Conservation (phyloP, 1,140 invertebrate genomes). For the Geopemphigus sp. region DNA sequence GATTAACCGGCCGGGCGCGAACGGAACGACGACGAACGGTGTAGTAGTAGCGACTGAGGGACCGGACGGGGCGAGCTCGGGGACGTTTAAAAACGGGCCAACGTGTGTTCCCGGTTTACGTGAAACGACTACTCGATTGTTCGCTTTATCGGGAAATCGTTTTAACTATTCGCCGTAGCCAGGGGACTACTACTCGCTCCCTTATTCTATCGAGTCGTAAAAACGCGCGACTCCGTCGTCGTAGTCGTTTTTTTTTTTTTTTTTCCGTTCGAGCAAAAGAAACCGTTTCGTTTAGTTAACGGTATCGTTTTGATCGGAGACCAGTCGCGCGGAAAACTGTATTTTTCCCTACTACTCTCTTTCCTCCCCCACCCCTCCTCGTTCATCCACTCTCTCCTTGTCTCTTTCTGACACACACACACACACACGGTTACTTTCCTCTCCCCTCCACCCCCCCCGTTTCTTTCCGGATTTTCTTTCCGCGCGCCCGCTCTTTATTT, state of each 20-base stretch:
- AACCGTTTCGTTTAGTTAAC: constrained; percentile 47
- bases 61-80: no score
- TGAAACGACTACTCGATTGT: constrained; percentile 45
- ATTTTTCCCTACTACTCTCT: constrained; percentile 29
- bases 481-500: constrained; percentile 18
- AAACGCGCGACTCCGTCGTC: no score
- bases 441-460: neutral
- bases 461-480: constrained; percentile 27
- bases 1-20: no score
- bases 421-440: no score
- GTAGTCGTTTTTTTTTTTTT: constrained; percentile 2
- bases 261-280: constrained; percentile 9
- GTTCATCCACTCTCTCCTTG: no score
- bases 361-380: neutral
- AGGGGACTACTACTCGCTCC: neutral
- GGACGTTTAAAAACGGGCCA: constrained; percentile 14
- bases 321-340: constrained; percentile 36
- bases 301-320: constrained; percentile 47
- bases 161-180: constrained; percentile 19
- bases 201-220: constrained; percentile 24
- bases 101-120: no score
- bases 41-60: no score
- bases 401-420: no score
- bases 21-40: no score
- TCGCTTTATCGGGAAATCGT: constrained; percentile 41